Conservation (phyloP, 2,797 vertebrate genomes). For the Ataeniobius toweri region DNA sequence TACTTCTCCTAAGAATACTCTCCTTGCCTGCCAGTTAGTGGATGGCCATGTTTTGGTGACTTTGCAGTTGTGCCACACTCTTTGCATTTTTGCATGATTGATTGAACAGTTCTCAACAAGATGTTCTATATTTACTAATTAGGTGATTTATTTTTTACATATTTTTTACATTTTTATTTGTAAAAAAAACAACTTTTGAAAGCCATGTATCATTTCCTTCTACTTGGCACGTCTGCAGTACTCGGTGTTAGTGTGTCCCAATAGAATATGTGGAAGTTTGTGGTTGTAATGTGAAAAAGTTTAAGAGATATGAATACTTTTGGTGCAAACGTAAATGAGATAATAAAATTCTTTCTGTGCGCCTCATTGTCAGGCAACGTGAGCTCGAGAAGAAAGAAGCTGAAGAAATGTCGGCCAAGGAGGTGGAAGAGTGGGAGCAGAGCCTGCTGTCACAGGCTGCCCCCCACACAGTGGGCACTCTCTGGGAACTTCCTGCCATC, state of each 20-base stretch:
- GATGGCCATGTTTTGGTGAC: too few relatives aligned
- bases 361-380: slow-evolving; percentile 81
- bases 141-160: too few relatives aligned
- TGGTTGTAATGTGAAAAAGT: neutral
- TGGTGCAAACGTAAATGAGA: slow-evolving; percentile 8
- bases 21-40: too few relatives aligned
- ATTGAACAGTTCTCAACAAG: too few relatives aligned
- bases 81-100: too few relatives aligned
- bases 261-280: neutral
- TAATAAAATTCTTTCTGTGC: neutral
- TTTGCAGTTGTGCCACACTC: too few relatives aligned
- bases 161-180: neutral
- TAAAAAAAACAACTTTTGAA: neutral
- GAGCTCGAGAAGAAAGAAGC: slow-evolving; percentile 95
- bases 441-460: slow-evolving; percentile 87
- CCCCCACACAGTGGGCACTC: slow-evolving; percentile 86
- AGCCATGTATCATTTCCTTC: neutral
- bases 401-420: slow-evolving; percentile 93
- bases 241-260: neutral
- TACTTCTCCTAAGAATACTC: too few relatives aligned
- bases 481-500: slow-evolving; percentile 98
- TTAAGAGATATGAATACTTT: neutral
- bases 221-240: neutral
- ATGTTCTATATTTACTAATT: too few relatives aligned
- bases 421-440: slow-evolving; percentile 96